A percentile compares a stretch with the other conserved stretches of the same genome.
These are phyloP conservation scores for Nomada hirtipes DNA, from an alignment of 2,888 invertebrate species.

Conservation along the genomic window DNA sequence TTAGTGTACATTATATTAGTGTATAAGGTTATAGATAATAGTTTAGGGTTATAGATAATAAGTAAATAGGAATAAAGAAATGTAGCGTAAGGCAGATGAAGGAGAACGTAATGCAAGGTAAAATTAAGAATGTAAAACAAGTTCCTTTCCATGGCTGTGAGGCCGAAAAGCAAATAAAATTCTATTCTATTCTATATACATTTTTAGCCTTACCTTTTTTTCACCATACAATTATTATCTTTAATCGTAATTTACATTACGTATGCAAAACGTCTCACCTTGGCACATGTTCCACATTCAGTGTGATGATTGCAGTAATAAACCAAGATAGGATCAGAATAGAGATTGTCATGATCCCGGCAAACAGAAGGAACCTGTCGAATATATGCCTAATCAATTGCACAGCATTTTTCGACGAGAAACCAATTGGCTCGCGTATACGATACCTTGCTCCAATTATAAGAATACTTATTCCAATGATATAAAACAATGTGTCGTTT, in stretches of 20 bases:
- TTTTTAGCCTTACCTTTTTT: neutral
- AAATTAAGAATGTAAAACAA: too few relatives aligned
- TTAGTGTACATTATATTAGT: too few relatives aligned
- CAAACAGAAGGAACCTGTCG: constrained; percentile 73
- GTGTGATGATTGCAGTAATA: constrained; percentile 85
- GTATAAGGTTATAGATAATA: too few relatives aligned
- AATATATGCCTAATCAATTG: neutral
- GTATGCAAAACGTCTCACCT: constrained; percentile 70
- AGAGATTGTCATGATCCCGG: constrained; percentile 80
- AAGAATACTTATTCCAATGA: constrained; percentile 88
- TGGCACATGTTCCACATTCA: constrained; percentile 77
- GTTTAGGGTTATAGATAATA: too few relatives aligned
- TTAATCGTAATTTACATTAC: neutral
- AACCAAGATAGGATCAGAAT: constrained; percentile 85
- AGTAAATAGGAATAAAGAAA: too few relatives aligned
- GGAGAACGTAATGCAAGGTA: too few relatives aligned
- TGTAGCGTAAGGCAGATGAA: too few relatives aligned
- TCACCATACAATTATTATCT: neutral
- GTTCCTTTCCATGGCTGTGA: too few relatives aligned
- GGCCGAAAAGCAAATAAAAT: too few relatives aligned
- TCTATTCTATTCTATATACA: too few relatives aligned
- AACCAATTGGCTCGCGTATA: constrained; percentile 29
- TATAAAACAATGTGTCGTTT: constrained; percentile 92
- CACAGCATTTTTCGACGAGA: neutral
- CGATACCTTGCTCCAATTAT: constrained; percentile 88